Base-by-base conservation (phyloP, 2,797 vertebrate genomes). In the Malurus splendens region DNA sequence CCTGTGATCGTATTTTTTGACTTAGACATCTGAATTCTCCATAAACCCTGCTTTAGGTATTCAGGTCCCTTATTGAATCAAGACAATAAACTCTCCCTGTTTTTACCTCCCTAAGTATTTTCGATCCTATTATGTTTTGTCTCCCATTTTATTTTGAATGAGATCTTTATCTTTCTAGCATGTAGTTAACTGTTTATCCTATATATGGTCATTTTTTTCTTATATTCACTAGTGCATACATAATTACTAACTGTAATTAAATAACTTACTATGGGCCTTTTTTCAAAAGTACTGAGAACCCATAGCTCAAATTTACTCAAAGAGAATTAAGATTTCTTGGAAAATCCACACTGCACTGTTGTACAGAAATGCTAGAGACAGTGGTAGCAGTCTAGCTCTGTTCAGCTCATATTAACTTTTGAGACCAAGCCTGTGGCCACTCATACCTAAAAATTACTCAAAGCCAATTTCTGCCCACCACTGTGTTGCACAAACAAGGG, bases 121-220 rank as follows among this genome's bases (percentile, higher is more conserved):
- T 48, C 80, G 59, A 90, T 91, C 89, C 87, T 87, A 87, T 83
- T 90, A 85, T 80, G 66, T 65, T 94, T 89, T 89, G 73, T 73
- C 73, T 89, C 41, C 25, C 52, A 65, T 83, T 88, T 80, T 85
- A 80, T 82, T 89, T 91, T 82, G 81, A 87, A 93, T 86, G 80
- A 86, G 47, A 80, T 90, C n/a, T 55, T 78, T 78, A 55, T 50
- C 55, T 52, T 81, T 73, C 51, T 68, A 87, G 54, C 33, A 75
- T 48, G 66, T 65, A 92, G 57, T 75, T 95, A 90, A 77, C 68
- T 33, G 10, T 73, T 90, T 39, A 91, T 73, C 44, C 60, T 12
- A 30, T 9, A 7, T 33, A n/a, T 39, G 36, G 65, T 18, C n/a
- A 30, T 6, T 33, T 66, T 57, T 62, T 71, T 86, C 77, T 77